Conservation (phyloP, 2,797 vertebrate species). For the Sciaenops ocellatus region DNA sequence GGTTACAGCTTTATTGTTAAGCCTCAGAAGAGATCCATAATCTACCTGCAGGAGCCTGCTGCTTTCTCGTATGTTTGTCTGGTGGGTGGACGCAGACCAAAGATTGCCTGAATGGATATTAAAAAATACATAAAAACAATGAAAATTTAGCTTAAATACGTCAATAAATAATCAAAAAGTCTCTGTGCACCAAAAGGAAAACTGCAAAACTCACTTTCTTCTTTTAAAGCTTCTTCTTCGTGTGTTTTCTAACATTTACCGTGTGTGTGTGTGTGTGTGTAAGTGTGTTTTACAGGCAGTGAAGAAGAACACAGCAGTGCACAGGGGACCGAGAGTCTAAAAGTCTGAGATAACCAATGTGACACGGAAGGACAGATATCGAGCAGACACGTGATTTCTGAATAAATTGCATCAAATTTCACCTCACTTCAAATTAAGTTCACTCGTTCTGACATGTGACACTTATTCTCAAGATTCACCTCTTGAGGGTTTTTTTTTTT, state of each 20-base stretch:
- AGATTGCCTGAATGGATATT: slow-evolving; percentile 34
- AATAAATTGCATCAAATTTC: slow-evolving; percentile 81
- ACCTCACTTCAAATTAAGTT: slow-evolving; percentile 78
- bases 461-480: slow-evolving; percentile 74
- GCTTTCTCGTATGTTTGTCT: slow-evolving; percentile 41
- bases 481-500: slow-evolving; percentile 29
- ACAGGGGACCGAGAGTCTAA: slow-evolving; percentile 47
- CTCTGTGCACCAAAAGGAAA: slow-evolving; percentile 4
- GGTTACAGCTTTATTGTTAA: slow-evolving; percentile 94
- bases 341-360: slow-evolving; percentile 68
- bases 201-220: neutral
- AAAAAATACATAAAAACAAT: slow-evolving; percentile 27
- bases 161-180: neutral
- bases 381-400: slow-evolving; percentile 74
- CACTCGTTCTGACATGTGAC: slow-evolving; percentile 79
- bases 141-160: slow-evolving; percentile 3
- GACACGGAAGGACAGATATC: slow-evolving; percentile 75
- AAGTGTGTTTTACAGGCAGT: slow-evolving; percentile 52
- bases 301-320: slow-evolving; percentile 53
- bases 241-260: slow-evolving; percentile 52
- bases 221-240: slow-evolving; percentile 49
- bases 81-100: slow-evolving; percentile 46
- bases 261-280: slow-evolving; percentile 35
- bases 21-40: slow-evolving; percentile 87
- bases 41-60: slow-evolving; percentile 55